phyloP scores from a whole-genome alignment of 2,113 vertebrate genomes.

The Microcebus lehilahytsara region DNA sequence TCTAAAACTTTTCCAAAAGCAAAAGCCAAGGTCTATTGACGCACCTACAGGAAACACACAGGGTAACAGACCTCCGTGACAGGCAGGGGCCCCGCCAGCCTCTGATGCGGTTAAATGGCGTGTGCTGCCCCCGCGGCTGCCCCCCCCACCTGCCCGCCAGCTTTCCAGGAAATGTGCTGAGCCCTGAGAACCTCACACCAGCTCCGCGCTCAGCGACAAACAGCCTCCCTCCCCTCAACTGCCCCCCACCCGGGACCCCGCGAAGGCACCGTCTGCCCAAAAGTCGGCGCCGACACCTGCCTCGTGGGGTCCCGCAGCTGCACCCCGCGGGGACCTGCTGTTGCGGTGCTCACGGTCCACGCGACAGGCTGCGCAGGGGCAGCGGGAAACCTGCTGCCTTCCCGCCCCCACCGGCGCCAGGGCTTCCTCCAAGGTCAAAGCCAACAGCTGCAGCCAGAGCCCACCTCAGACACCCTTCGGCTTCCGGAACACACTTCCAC shows the following conservation, averaged over 20 bases:
- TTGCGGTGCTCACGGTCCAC: accelerated
- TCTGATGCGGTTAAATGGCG: not conserved
- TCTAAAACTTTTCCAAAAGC: not conserved
- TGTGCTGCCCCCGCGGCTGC: not conserved
- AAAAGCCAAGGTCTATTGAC: not conserved
- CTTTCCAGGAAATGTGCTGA: not conserved
- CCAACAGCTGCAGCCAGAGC: not conserved
- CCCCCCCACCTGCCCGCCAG: not conserved
- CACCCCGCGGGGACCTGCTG: accelerated
- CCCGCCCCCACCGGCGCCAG: not conserved
- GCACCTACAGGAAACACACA: not conserved
- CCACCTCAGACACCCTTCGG: accelerated
- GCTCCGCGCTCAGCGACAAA: not conserved
- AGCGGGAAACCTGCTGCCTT: accelerated
- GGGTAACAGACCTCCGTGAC: not conserved
- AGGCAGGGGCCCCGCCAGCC: not conserved
- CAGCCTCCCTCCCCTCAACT: not conserved
- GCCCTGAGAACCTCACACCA: not conserved
- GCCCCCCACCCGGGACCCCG: not conserved
- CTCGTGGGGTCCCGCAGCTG: accelerated
- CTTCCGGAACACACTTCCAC: accelerated
- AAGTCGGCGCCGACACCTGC: accelerated
- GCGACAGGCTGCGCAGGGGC: not conserved
- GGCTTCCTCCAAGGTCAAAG: conserved; percentile 10
- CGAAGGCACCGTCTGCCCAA: not conserved